These are phyloP conservation scores for Cirrhinus molitorella DNA, from an alignment of 2,797 vertebrate genomes.

Conservation along the genomic window DNA sequence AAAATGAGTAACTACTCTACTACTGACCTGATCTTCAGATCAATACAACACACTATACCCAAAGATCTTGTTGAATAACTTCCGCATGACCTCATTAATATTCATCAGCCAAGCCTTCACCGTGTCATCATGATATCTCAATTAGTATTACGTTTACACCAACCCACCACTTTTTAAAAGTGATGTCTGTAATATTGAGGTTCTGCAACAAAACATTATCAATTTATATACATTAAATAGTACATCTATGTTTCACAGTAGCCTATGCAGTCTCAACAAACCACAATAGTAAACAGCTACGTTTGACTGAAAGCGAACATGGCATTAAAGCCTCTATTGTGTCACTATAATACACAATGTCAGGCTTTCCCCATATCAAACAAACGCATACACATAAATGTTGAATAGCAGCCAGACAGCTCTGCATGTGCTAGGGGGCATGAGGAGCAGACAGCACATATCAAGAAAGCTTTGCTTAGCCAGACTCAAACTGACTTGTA, in stretches of 20 bases:
- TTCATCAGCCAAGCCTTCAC: not conserved
- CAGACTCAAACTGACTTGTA: not conserved
- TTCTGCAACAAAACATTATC: not conserved
- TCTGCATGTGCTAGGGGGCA: conserved; percentile 19
- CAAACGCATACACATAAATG: conserved; percentile 13
- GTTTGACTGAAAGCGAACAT: not conserved
- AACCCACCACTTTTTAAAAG: not conserved
- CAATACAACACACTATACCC: not conserved
- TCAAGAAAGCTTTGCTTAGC: not conserved
- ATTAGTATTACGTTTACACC: not conserved
- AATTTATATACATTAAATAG: not conserved
- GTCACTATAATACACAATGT: not conserved
- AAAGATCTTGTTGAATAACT: not conserved
- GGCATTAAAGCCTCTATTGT: not conserved
- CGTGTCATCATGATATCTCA: not conserved
- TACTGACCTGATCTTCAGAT: not conserved
- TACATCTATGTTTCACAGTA: not conserved
- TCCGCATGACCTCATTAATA: not conserved
- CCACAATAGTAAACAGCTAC: not conserved
- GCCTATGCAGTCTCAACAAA: not conserved
- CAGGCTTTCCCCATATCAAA: conserved; percentile 25
- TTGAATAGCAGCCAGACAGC: conserved; percentile 13
- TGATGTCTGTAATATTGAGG: not conserved
- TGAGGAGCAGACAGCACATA: not conserved
- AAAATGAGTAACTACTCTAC: conserved; percentile 9